Percentiles rank a stretch among this genome's conserved stretches.
Conservation (phyloP, 2,888 invertebrate species). For the Anticlea derivata region DNA sequence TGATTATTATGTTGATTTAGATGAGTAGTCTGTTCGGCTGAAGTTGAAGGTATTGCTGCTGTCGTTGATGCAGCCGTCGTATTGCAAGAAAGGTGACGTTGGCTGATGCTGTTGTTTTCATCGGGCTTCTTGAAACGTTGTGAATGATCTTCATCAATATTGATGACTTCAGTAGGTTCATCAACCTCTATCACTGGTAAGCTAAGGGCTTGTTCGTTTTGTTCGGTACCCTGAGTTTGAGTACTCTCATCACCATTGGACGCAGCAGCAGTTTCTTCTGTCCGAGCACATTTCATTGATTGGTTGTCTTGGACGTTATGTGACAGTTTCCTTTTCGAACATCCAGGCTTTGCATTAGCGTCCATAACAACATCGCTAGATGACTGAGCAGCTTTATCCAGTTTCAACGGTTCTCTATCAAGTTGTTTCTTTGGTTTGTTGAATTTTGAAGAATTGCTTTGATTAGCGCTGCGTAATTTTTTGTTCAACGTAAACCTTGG, state of each 20-base stretch:
- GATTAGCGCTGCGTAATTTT: neutral
- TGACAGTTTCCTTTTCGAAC: neutral
- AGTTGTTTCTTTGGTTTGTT: neutral
- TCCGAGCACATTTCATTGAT: constrained; percentile 1
- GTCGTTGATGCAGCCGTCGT: too few species aligned
- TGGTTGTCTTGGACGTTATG: neutral
- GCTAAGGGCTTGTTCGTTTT: too few species aligned
- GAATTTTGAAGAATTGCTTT: neutral
- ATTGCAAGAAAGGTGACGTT: too few species aligned
- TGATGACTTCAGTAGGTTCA: neutral
- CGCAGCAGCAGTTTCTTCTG: neutral
- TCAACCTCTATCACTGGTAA: neutral
- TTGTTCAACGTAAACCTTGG: neutral
- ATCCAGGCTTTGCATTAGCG: neutral
- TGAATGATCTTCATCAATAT: neutral
- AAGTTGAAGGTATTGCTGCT: too few species aligned
- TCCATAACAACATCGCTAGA: constrained; percentile 1
- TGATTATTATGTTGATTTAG: too few species aligned
- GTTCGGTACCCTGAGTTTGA: too few species aligned
- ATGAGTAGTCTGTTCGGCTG: too few species aligned
- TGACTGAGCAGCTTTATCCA: constrained; percentile 1
- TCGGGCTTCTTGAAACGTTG: too few species aligned
- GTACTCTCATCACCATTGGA: neutral
- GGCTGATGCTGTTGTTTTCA: too few species aligned
- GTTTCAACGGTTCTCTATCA: neutral